Evolutionary conservation across 1,140 invertebrate genomes (phyloP), one percentile per base, ranked within the genome.

Genomic region (Saccostrea cuccullata): DNA sequence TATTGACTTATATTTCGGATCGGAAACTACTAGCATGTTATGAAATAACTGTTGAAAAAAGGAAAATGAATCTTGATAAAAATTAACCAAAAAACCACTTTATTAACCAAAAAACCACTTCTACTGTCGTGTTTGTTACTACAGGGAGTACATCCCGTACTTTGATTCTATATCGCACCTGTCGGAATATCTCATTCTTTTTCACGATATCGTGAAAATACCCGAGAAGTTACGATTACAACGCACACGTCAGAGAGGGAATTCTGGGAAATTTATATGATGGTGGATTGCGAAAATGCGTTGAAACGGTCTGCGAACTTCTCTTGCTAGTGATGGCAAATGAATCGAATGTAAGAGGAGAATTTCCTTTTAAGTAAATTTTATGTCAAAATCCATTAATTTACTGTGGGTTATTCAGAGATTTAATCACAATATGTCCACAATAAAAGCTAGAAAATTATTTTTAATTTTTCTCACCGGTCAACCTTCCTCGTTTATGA

Each of bases 321-420:
- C 36, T 82, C 77, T 87, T 84, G 55, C 70, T 82, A 88, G 85
- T 87, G 60, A 90, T 90, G 89, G 89, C 89, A 77, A 90, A 84
- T 87, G 89, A 90, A 88, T 83, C 83, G 70, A 88, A 87, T 85
- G 89, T 90, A 90, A 87, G 89, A 77, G 36, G 67, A 55, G 36
- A 64, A 15, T 60, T 70, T 64, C n/a, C 56, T 47, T 84, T 88
- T 40, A 58, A 55, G 64, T 88, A 47, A 36, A 64, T 60, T 84
- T 67, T 88, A 11, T 26, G 40, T 84, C n/a, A 55, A 26, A 73
- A 23, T 40, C 82, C 55, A 83, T 56, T 87, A 87, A 20, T 47
- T 60, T 30, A 60, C 23, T 23, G 2, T 20, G 58, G 58, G n/a
- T 64, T 64, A 20, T 30, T 15, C 30, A 30, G 70, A 40, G 13